These are phyloP conservation scores for Dendronephthya gigantea DNA, from an alignment of 64 coral and sea anemone species.

Conservation along the genomic window DNA sequence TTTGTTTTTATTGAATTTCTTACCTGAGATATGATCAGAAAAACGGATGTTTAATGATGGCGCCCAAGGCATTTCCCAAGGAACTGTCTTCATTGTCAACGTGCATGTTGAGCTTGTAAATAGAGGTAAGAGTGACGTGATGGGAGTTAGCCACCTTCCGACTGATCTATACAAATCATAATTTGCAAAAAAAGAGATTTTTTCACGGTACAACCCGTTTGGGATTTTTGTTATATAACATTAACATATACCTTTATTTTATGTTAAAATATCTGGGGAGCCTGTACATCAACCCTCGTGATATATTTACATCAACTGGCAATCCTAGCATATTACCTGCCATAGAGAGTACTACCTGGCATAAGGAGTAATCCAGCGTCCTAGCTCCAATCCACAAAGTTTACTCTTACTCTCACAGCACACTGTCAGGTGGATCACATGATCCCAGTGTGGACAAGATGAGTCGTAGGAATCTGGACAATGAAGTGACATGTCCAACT, in stretches of 20 bases:
- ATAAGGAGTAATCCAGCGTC: slow-evolving; percentile 90
- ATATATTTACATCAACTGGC: too few species aligned
- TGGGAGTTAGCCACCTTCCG: slow-evolving; percentile 82
- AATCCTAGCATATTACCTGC: too few species aligned
- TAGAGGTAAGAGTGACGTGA: slow-evolving; percentile 72
- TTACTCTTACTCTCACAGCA: slow-evolving; percentile 63
- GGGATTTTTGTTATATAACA: too few species aligned
- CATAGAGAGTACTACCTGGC: slow-evolving; percentile 44
- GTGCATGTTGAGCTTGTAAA: slow-evolving; percentile 70
- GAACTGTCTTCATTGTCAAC: slow-evolving; percentile 66
- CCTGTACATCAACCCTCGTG: too few species aligned
- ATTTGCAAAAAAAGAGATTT: too few species aligned
- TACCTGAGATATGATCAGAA: slow-evolving; percentile 89
- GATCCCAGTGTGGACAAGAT: slow-evolving; percentile 95
- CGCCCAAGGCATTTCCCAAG: slow-evolving; percentile 84
- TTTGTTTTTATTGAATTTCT: background rate
- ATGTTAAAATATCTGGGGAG: too few species aligned
- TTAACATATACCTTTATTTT: too few species aligned
- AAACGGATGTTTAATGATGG: slow-evolving; percentile 75
- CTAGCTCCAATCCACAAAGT: slow-evolving; percentile 79
- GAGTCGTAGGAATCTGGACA: slow-evolving; percentile 68
- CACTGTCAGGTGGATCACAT: slow-evolving; percentile 70
- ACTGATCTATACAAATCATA: slow-evolving; percentile 31
- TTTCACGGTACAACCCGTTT: too few species aligned
- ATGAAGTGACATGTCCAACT: slow-evolving; percentile 76